A percentile compares a stretch with the other conserved stretches of the same genome.
phyloP scores from a whole-genome alignment of 2,113 vertebrate genomes.

The Gila orcuttii region DNA sequence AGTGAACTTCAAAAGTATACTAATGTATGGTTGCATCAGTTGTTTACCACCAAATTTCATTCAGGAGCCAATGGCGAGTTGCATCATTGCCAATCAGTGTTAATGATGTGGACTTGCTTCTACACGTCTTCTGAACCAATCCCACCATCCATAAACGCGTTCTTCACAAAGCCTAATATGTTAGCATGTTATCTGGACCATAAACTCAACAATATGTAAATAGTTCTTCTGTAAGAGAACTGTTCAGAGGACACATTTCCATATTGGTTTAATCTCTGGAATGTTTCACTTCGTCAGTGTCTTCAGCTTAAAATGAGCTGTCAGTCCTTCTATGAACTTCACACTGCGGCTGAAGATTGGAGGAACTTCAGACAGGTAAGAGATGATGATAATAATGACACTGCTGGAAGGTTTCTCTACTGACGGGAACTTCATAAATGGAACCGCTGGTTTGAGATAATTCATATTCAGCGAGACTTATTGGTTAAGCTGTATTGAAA shows the following conservation, averaged over 20 bases:
- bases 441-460: not conserved
- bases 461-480: not conserved
- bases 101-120: conserved; percentile 65
- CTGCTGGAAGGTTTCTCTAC: too few species aligned
- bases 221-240: not conserved
- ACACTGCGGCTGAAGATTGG: not conserved
- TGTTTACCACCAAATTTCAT: conserved; percentile 80
- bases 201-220: not conserved
- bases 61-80: conserved; percentile 71
- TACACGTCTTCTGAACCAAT: conserved; percentile 46
- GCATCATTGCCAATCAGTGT: conserved; percentile 75
- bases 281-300: conserved; percentile 42
- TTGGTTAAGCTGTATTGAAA: too few species aligned
- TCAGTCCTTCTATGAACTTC: not conserved
- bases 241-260: conserved; percentile 39
- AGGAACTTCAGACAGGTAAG: not conserved
- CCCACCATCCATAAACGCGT: not conserved
- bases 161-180: not conserved
- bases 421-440: not conserved
- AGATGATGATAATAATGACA: not conserved
- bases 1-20: too few species aligned
- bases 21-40: conserved; percentile 49
- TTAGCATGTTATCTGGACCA: not conserved
- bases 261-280: conserved; percentile 27
- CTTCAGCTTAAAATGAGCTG: conserved; percentile 8